These are phyloP conservation scores for Drosophila borborema DNA, from an alignment of 2,888 invertebrate species.

Conservation along the genomic window DNA sequence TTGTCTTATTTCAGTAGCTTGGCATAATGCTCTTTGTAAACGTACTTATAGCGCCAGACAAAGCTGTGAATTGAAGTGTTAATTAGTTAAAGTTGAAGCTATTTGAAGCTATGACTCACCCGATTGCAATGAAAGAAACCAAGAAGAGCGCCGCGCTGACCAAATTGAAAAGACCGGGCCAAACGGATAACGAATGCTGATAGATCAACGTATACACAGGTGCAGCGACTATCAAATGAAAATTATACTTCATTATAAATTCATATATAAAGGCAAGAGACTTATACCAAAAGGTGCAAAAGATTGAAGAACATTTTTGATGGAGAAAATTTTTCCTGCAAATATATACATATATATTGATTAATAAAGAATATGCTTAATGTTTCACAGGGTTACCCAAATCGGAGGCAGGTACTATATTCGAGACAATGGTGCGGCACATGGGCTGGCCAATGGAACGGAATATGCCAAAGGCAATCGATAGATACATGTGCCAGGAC, in stretches of 20 bases:
- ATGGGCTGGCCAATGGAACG: constrained; percentile 81
- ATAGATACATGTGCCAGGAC: constrained; percentile 82
- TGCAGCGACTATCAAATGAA: constrained; percentile 85
- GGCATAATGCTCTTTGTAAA: constrained; percentile 71
- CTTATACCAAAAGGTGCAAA: constrained; percentile 86
- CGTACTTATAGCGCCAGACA: constrained; percentile 72
- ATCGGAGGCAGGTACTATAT: constrained; percentile 83
- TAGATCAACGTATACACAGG: constrained; percentile 89
- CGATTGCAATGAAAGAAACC: constrained; percentile 73
- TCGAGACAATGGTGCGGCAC: constrained; percentile 83
- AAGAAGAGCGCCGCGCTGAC: constrained; percentile 86
- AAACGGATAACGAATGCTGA: constrained; percentile 86
- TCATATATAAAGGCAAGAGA: background rate
- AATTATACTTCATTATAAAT: background rate
- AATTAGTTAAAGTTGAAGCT: background rate
- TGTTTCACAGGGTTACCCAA: constrained; percentile 76
- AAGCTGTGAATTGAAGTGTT: constrained; percentile 48
- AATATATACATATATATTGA: background rate
- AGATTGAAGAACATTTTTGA: constrained; percentile 89
- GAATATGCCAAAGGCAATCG: constrained; percentile 73
- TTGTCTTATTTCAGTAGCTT: constrained; percentile 66
- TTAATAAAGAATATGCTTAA: background rate
- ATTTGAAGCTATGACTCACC: constrained; percentile 59
- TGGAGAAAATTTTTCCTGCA: constrained; percentile 89
- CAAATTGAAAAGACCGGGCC: constrained; percentile 88